Base-by-base conservation (phyloP, 2,113 vertebrate species). In the Cyprinus carpio region DNA sequence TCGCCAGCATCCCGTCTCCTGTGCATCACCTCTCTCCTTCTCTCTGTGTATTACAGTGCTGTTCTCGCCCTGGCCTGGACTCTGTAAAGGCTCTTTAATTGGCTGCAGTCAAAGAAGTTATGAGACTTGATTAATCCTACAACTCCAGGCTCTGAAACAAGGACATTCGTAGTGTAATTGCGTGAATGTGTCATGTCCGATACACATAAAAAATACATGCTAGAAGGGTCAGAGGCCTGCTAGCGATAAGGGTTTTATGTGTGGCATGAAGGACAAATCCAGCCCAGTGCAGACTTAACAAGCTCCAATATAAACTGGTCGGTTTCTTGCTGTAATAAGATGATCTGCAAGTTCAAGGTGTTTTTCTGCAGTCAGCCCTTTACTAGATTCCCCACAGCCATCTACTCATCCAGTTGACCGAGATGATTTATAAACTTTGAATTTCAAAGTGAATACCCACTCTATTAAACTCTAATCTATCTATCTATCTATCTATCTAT, bases 81-180 rank as follows among this genome's bases (percentile, higher is more conserved):
- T 23, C 29, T 81, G 76, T 84, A 64, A 89, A 54, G 77, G 75
- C 56, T 43, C 69, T 64, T 76, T 89, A 87, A 90, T 88, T 88
- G 83, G 80, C 78, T 85, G 43, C 75, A 65, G 65, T 82, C 75
- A 49, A 27, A 31, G 49, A 49, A 40, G 81, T 87, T 74, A 87
- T 56, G 84, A 82, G 81, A 77, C 78, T 82, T 87, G 84, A 90
- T 87, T 86, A 81, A 83, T 87, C 34, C 82, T 74, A 25, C 51
- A 27, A 77, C 69, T 87, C 74, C 20, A 83, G 80, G 75, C 80
- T 20, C 31, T 56, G 31, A 51, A 75, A 56, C 75, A 58, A 72
- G 71, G 31, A 77, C 34, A 1, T 64, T 86, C 9, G 15, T n/a
- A 23, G 27, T 49, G n/a, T 88, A 71, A 76, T 84, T 86, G 69